phyloP scores from a whole-genome alignment of 2,797 vertebrate species.

The Enteromius paludinosus region DNA sequence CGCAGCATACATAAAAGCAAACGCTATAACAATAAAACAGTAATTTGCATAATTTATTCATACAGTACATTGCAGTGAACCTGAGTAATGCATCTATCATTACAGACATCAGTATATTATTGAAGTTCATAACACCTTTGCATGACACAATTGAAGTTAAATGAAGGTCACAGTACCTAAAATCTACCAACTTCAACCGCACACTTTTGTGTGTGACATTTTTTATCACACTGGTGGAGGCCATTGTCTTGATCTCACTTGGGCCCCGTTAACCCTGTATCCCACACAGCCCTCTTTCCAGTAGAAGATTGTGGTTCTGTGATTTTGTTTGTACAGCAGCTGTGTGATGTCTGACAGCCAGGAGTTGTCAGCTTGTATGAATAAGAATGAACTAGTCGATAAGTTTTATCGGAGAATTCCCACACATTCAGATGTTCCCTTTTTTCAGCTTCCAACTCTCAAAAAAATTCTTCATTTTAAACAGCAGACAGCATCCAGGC shows the following conservation, averaged over 20 bases:
- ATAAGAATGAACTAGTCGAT: constrained; percentile 2
- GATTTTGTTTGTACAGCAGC: constrained; percentile 1
- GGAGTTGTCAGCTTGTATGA: not conserved
- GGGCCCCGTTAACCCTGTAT: not conserved
- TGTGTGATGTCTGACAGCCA: constrained; percentile 10
- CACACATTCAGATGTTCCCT: not conserved
- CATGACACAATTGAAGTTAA: not conserved
- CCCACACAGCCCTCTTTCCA: constrained; percentile 2
- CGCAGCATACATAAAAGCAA: not conserved
- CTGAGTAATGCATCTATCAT: constrained; percentile 14
- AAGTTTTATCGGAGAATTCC: not conserved
- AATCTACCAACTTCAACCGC: not conserved
- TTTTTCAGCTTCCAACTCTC: not conserved
- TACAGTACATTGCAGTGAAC: constrained; percentile 3
- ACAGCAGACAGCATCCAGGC: constrained; percentile 16
- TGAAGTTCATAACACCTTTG: no score
- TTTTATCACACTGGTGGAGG: not conserved
- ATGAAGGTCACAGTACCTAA: not conserved
- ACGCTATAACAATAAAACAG: constrained; percentile 4
- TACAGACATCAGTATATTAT: not conserved
- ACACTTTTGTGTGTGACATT: not conserved
- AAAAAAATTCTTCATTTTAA: constrained; percentile 12
- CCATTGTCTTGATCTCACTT: not conserved
- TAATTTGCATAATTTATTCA: constrained; percentile 30
- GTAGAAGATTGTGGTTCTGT: not conserved